Conservation (phyloP, 1,140 invertebrate genomes). For the Plutomurus gul region DNA sequence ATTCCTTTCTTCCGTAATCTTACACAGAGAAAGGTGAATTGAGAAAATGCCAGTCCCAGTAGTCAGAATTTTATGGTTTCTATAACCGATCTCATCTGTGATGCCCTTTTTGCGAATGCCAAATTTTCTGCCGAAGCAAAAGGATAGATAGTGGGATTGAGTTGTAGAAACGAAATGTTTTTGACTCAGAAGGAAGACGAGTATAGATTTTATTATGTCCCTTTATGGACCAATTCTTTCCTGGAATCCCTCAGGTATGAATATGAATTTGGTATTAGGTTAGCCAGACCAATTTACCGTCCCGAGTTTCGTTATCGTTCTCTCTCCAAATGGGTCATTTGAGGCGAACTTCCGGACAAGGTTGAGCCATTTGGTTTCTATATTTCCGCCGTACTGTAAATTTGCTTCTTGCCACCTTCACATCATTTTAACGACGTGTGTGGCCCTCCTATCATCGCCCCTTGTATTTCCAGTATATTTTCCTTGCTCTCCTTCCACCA, state of each 20-base stretch:
- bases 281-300: slow-evolving; percentile 21
- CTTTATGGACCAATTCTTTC: slow-evolving; percentile 32
- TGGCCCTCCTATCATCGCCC: background rate
- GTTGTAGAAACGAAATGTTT: slow-evolving; percentile 12
- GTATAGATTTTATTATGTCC: slow-evolving; percentile 33
- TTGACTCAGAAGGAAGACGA: background rate
- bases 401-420: background rate
- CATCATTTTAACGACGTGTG: slow-evolving; percentile 17
- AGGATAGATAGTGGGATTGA: background rate
- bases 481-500: background rate
- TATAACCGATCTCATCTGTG: slow-evolving; percentile 4
- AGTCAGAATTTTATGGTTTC: slow-evolving; percentile 27
- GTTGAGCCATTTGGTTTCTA: background rate
- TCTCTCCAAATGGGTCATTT: slow-evolving; percentile 26
- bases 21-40: slow-evolving; percentile 13
- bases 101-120: slow-evolving; percentile 33
- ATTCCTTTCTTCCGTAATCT: background rate
- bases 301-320: slow-evolving; percentile 11
- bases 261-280: slow-evolving; percentile 33
- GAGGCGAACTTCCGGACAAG: background rate
- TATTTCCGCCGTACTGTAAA: background rate
- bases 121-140: background rate
- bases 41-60: slow-evolving; percentile 27
- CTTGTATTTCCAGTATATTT: background rate
- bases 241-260: slow-evolving; percentile 29